A percentile compares a stretch with the other conserved stretches of the same genome.
These are phyloP conservation scores for Odontocerum albicorne DNA, from an alignment of 2,888 invertebrate species.

Conservation along the genomic window DNA sequence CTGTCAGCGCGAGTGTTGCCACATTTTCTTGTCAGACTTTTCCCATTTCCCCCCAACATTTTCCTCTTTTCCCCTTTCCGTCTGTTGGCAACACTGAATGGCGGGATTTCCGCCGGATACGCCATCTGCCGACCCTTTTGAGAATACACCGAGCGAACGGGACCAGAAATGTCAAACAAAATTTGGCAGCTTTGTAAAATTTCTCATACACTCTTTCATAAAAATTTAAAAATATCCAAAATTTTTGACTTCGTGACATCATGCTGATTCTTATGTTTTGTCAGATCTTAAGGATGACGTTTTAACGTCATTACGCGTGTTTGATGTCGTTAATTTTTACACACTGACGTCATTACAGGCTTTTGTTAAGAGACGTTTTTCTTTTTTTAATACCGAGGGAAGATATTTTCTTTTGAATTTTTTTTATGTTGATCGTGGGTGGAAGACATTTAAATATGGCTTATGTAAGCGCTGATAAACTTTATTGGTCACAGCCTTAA, in stretches of 20 bases:
- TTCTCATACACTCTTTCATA: too few relatives aligned
- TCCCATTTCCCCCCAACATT: neutral
- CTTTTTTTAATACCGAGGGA: neutral
- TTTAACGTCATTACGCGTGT: slow-evolving; percentile 12
- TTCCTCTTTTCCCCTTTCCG: slow-evolving; percentile 15
- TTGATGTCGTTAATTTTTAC: slow-evolving; percentile 16
- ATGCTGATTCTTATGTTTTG: too few relatives aligned
- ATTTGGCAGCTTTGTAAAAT: too few relatives aligned
- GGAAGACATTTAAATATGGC: too few relatives aligned
- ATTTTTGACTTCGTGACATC: too few relatives aligned
- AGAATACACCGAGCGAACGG: neutral
- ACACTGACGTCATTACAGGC: slow-evolving; percentile 9
- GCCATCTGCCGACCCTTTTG: slow-evolving; percentile 31
- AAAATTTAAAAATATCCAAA: too few relatives aligned
- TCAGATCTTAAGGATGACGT: slow-evolving; percentile 4
- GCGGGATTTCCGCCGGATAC: slow-evolving; percentile 32
- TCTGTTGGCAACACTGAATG: slow-evolving; percentile 29
- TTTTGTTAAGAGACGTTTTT: neutral
- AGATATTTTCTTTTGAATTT: slow-evolving; percentile 1
- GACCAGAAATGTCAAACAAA: too few relatives aligned
- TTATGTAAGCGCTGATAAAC: too few relatives aligned
- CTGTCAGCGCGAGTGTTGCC: slow-evolving; percentile 34
- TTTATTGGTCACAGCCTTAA: too few relatives aligned
- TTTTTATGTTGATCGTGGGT: neutral
- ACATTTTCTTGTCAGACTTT: slow-evolving; percentile 33